These are phyloP conservation scores for Zapus hudsonius DNA, from an alignment of 2,113 vertebrate genomes.

Conservation along the genomic window DNA sequence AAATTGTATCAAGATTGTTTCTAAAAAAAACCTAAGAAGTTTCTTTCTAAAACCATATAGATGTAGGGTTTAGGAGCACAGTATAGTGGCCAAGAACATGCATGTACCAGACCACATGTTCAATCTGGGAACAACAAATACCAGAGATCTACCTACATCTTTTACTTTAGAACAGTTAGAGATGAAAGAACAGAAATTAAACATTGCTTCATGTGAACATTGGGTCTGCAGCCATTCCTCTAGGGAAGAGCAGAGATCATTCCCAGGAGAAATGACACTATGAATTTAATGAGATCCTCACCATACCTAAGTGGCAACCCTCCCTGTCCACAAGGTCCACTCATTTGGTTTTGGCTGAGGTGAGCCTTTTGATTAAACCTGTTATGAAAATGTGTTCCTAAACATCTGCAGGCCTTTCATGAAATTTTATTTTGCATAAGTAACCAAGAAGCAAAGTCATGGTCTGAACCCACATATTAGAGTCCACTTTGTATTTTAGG, in stretches of 20 bases:
- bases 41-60: background rate
- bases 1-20: background rate
- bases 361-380: background rate
- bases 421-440: background rate
- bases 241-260: too few species aligned
- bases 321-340: background rate
- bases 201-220: background rate
- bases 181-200: background rate
- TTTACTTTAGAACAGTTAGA: background rate
- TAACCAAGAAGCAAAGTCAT: background rate
- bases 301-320: background rate
- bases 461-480: background rate
- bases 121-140: background rate
- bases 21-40: background rate
- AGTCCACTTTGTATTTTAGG: background rate
- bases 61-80: background rate
- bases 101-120: background rate
- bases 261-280: background rate
- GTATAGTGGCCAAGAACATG: too few species aligned
- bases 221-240: background rate
- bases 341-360: background rate
- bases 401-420: background rate
- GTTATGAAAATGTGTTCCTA: background rate
- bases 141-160: background rate
- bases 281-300: background rate